phyloP scores from a whole-genome alignment of 2,888 invertebrate species.

The Rutpela maculata region DNA sequence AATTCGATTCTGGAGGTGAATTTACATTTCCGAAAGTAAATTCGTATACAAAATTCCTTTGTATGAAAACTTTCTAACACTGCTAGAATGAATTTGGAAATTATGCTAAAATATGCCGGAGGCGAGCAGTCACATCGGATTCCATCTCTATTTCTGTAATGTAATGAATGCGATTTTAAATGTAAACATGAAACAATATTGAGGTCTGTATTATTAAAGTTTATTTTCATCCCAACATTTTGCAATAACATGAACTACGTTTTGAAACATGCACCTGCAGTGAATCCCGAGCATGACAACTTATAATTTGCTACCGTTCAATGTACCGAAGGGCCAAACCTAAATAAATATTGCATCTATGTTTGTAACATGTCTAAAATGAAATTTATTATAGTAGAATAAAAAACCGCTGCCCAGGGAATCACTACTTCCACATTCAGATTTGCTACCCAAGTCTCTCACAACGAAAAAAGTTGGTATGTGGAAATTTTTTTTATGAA shows the following conservation, averaged over 20 bases:
- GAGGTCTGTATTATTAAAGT: conserved; percentile 13
- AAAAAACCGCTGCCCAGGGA: no score
- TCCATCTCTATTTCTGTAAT: conserved; percentile 3
- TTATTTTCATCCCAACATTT: conserved; percentile 8
- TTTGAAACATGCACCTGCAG: conserved; percentile 11
- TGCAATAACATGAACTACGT: conserved; percentile 10
- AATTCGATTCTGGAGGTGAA: neutral
- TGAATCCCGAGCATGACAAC: neutral
- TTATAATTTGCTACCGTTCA: neutral
- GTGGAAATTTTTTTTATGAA: no score
- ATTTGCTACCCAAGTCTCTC: no score
- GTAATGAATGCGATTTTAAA: conserved; percentile 4
- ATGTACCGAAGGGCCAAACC: neutral
- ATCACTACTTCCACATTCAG: no score
- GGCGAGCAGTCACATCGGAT: conserved; percentile 2
- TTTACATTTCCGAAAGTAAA: conserved; percentile 1
- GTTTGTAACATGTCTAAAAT: neutral
- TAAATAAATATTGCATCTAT: neutral
- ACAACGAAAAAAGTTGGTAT: no score
- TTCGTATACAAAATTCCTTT: neutral
- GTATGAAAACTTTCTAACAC: neutral
- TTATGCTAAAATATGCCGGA: conserved; percentile 7
- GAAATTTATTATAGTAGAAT: neutral
- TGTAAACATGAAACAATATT: conserved; percentile 17
- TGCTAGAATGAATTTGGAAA: conserved; percentile 1